Evolutionary conservation across 1,140 invertebrate genomes (phyloP).

Genomic region (Neodiprion fabricii): DNA sequence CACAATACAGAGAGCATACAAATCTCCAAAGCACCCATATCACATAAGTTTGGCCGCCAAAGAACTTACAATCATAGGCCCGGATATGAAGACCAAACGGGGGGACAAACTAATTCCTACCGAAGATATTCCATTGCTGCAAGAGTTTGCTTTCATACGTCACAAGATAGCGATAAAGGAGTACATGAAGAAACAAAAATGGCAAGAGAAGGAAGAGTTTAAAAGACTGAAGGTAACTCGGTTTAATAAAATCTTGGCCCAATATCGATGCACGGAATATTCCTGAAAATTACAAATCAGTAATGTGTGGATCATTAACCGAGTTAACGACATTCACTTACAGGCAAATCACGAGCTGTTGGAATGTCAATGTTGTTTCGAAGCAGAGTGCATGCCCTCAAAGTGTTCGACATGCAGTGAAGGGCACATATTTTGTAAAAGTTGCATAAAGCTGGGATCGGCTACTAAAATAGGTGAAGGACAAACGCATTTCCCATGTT

Average conservation of each 20-base stretch:
- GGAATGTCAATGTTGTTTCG: slow-evolving; percentile 67
- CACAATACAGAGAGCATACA: slow-evolving; percentile 31
- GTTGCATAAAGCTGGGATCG: slow-evolving; percentile 62
- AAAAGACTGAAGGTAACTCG: slow-evolving; percentile 41
- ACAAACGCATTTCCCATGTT: slow-evolving; percentile 62
- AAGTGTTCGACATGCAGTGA: slow-evolving; percentile 65
- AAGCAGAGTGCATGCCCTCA: slow-evolving; percentile 66
- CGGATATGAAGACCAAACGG: slow-evolving; percentile 37
- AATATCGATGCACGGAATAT: neutral
- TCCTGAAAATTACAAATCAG: slow-evolving; percentile 5
- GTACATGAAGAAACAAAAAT: slow-evolving; percentile 45
- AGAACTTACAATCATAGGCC: slow-evolving; percentile 26
- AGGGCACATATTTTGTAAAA: slow-evolving; percentile 68
- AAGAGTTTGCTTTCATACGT: slow-evolving; percentile 62
- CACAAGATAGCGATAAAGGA: slow-evolving; percentile 58
- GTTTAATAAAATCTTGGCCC: slow-evolving; percentile 30
- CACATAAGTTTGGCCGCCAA: slow-evolving; percentile 44
- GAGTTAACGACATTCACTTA: slow-evolving; percentile 26
- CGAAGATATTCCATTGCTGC: slow-evolving; percentile 54
- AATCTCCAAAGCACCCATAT: slow-evolving; percentile 31
- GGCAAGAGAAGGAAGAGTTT: slow-evolving; percentile 45
- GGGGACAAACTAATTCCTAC: slow-evolving; percentile 27
- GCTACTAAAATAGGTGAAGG: slow-evolving; percentile 64
- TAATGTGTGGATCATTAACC: neutral
- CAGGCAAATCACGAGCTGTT: slow-evolving; percentile 51